Conservation (phyloP, 1,140 invertebrate species). For the Drosophila ananassae region DNA sequence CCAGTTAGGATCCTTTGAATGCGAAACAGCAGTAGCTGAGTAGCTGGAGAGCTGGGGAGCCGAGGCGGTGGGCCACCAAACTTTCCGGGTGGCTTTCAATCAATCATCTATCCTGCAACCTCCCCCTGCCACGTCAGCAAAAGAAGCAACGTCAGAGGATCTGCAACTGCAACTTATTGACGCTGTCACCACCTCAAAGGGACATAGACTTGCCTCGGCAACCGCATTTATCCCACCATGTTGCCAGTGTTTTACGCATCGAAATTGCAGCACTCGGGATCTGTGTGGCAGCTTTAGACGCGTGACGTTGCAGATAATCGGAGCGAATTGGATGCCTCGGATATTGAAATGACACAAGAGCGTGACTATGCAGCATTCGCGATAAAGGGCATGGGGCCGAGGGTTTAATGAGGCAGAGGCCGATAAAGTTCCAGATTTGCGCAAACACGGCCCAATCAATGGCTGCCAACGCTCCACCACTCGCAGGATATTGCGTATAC, state of each 20-base stretch:
- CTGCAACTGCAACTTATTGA: conserved; percentile 3
- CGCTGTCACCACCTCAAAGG: conserved; percentile 14
- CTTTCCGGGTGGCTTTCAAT: conserved; percentile 12
- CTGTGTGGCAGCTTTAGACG: conserved; percentile 5
- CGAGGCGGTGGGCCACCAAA: background rate
- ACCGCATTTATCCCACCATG: background rate
- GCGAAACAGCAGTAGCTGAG: too few relatives aligned
- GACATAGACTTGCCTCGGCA: conserved; percentile 1
- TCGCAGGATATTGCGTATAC: conserved; percentile 33
- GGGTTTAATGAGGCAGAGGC: conserved; percentile 17
- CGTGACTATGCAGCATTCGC: conserved; percentile 9
- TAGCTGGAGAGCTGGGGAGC: too few relatives aligned
- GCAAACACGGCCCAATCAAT: background rate
- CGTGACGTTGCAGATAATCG: conserved; percentile 19
- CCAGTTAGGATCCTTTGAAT: background rate
- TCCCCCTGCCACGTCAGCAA: background rate
- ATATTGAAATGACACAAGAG: conserved; percentile 14
- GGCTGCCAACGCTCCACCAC: conserved; percentile 1
- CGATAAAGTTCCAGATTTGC: conserved; percentile 6
- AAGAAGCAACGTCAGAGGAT: conserved; percentile 33
- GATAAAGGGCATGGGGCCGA: conserved; percentile 3
- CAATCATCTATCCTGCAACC: background rate
- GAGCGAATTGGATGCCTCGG: conserved; percentile 10
- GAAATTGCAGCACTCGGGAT: conserved; percentile 19
- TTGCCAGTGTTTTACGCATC: background rate